These are phyloP conservation scores for Tychaedon coryphoeus DNA, from an alignment of 2,113 vertebrate genomes.

Conservation along the genomic window DNA sequence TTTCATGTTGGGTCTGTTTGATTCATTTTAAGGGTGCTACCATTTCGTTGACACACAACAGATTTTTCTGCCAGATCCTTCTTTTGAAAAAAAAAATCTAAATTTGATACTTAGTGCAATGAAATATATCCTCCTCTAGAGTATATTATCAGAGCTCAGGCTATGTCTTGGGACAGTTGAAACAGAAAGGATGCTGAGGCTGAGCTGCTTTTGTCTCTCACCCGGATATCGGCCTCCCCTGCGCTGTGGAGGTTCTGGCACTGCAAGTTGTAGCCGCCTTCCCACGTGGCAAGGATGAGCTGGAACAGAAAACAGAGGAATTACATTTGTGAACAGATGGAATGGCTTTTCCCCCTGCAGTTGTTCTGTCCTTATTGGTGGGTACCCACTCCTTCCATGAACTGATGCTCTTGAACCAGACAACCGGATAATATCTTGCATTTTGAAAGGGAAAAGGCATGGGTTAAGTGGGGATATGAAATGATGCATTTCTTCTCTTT, in stretches of 20 bases:
- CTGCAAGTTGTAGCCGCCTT: slow-evolving; percentile 83
- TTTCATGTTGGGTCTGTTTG: background rate
- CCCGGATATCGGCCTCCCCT: slow-evolving; percentile 80
- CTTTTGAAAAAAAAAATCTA: background rate
- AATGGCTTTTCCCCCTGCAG: background rate
- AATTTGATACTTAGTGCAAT: background rate
- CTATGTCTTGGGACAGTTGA: background rate
- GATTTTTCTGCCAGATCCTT: background rate
- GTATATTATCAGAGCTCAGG: background rate
- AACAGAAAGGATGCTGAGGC: background rate
- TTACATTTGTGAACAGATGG: background rate
- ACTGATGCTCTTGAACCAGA: background rate
- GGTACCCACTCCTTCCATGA: background rate
- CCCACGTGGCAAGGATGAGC: slow-evolving; percentile 83
- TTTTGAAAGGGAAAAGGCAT: background rate
- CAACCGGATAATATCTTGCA: background rate
- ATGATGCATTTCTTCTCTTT: background rate
- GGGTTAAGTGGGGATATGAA: background rate
- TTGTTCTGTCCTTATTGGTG: background rate
- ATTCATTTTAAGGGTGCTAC: background rate
- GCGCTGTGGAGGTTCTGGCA: slow-evolving; percentile 84
- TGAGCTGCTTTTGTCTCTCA: slow-evolving; percentile 51
- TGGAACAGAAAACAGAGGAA: slow-evolving; percentile 40
- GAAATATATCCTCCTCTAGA: background rate
- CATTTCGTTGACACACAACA: background rate